phyloP scores from a whole-genome alignment of 1,140 invertebrate species.

The Bombus terrestris region DNA sequence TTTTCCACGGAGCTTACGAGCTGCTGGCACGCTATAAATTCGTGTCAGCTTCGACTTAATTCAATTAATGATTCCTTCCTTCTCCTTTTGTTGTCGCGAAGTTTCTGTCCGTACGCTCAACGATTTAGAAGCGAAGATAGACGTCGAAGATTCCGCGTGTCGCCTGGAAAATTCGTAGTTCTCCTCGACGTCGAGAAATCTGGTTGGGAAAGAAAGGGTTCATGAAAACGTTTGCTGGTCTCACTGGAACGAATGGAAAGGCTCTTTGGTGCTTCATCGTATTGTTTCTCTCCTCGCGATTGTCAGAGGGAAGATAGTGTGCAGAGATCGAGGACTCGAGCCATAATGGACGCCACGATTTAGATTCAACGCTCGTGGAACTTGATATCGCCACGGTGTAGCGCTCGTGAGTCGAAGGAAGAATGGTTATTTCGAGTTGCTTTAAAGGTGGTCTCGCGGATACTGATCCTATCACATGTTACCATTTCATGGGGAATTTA shows the following conservation, averaged over 20 bases:
- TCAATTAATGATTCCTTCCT: constrained; percentile 1
- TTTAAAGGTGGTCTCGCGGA: neutral
- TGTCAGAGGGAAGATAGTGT: neutral
- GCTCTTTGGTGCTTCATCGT: neutral
- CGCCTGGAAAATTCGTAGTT: neutral
- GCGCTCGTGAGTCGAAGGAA: neutral
- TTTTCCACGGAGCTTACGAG: constrained; percentile 24
- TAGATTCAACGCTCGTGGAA: constrained; percentile 1
- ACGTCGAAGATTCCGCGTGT: neutral
- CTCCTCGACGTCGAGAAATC: neutral
- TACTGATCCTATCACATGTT: neutral
- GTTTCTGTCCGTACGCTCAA: neutral
- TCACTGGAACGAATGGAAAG: too few relatives aligned
- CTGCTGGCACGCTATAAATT: neutral
- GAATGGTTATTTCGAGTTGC: neutral
- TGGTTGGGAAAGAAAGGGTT: neutral
- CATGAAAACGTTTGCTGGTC: neutral
- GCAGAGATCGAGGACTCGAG: neutral
- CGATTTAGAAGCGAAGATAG: neutral
- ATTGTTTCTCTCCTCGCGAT: neutral
- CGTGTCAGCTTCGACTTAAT: neutral
- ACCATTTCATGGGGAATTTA: neutral
- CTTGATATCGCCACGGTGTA: neutral
- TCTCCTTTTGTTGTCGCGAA: neutral
- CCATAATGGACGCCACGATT: neutral